A percentile compares a stretch with the other conserved stretches of the same genome.
Conservation (phyloP, 1,140 invertebrate species). For the Drosophila bocki region DNA sequence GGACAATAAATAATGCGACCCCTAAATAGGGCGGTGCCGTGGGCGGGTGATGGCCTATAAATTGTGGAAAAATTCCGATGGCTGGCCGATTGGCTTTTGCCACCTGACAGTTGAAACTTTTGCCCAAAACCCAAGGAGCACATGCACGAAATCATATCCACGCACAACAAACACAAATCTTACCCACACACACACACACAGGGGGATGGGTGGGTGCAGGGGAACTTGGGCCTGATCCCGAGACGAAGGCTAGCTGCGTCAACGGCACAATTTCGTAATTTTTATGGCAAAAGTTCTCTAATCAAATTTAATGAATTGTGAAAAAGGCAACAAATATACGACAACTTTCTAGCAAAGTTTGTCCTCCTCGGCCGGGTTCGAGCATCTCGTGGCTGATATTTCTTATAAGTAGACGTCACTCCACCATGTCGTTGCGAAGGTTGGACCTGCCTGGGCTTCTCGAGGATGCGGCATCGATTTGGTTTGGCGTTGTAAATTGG, state of each 20-base stretch:
- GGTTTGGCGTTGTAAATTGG: constrained; percentile 77
- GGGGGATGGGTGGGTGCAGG: neutral
- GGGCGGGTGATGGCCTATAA: constrained; percentile 46
- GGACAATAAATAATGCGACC: constrained; percentile 43
- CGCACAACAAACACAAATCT: constrained; percentile 83
- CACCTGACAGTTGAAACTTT: constrained; percentile 81
- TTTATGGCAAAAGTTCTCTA: constrained; percentile 84
- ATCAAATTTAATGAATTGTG: constrained; percentile 84
- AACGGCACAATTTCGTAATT: constrained; percentile 84
- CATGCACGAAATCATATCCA: constrained; percentile 79
- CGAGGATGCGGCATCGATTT: constrained; percentile 67
- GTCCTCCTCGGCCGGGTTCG: constrained; percentile 57
- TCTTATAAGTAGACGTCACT: constrained; percentile 78
- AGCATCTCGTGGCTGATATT: constrained; percentile 65
- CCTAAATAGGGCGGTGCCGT: constrained; percentile 11
- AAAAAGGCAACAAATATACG: constrained; percentile 84
- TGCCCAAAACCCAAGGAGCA: constrained; percentile 43
- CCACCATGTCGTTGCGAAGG: constrained; percentile 24
- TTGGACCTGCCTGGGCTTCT: constrained; percentile 8
- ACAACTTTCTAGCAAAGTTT: constrained; percentile 81
- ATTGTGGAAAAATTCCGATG: constrained; percentile 71
- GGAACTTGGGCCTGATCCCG: constrained; percentile 49
- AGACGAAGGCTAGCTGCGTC: constrained; percentile 71
- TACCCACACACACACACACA: constrained; percentile 41
- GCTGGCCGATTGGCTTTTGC: constrained; percentile 76